Evolutionary conservation across 1,140 invertebrate species (phyloP).

Genomic region (Mercenaria mercenaria): DNA sequence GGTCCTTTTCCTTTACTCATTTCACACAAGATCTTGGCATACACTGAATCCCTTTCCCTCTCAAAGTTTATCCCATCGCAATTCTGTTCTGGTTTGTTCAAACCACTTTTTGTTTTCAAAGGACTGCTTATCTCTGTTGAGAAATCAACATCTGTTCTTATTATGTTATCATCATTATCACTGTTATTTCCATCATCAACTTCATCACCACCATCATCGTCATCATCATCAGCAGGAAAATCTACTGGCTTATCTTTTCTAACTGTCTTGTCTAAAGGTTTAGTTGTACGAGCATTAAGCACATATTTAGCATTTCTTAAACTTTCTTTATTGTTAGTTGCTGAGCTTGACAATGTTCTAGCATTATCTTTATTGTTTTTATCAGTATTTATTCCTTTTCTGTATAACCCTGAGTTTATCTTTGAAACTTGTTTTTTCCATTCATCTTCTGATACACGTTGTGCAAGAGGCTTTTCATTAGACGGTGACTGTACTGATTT

Average conservation of each 20-base stretch:
- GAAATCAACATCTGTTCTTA: not conserved
- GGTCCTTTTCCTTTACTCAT: constrained; percentile 15
- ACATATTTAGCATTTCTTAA: not conserved
- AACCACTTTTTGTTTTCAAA: not conserved
- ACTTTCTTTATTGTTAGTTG: not conserved
- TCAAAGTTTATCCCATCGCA: not conserved
- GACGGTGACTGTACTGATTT: not conserved
- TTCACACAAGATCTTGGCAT: constrained; percentile 54
- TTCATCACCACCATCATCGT: not conserved
- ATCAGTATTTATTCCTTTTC: not conserved
- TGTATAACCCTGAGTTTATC: not conserved
- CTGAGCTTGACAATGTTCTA: too few species aligned
- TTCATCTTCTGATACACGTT: not conserved
- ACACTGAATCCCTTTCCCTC: not conserved
- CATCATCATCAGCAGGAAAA: not conserved
- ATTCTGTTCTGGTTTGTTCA: not conserved
- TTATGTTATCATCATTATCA: not conserved
- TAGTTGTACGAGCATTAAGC: not conserved
- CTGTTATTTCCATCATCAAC: not conserved
- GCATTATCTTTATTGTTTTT: not conserved
- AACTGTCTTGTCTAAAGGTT: not conserved
- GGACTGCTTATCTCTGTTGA: not conserved
- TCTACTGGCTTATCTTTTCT: not conserved
- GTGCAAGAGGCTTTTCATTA: not conserved
- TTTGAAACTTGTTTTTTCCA: not conserved